Conservation (phyloP, 2,888 invertebrate species). For the Drosophila percnosoma region DNA sequence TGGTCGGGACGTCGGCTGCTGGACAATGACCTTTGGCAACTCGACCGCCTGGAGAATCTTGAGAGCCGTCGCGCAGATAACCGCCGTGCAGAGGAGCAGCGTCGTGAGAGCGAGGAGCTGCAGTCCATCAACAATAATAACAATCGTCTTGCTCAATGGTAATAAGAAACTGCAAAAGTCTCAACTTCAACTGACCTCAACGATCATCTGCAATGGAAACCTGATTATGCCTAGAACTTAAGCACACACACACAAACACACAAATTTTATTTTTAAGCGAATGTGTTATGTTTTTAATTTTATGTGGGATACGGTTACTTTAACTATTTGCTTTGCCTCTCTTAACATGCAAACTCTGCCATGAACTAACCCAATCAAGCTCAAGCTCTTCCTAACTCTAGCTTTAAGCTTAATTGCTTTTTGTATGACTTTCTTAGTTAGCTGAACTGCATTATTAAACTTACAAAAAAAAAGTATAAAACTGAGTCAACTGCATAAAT, state of each 20-base stretch:
- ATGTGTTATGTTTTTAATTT: slow-evolving; percentile 48
- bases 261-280: slow-evolving; percentile 32
- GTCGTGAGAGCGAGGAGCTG: slow-evolving; percentile 46
- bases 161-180: slow-evolving; percentile 11
- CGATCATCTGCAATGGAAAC: slow-evolving; percentile 42
- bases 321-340: slow-evolving; percentile 21
- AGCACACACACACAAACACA: slow-evolving; percentile 17
- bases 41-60: slow-evolving; percentile 63
- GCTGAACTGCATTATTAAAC: slow-evolving; percentile 58
- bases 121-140: slow-evolving; percentile 44
- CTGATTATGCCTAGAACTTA: slow-evolving; percentile 56
- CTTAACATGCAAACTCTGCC: slow-evolving; percentile 35
- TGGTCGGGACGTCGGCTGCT: slow-evolving; percentile 58
- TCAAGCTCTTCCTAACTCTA: slow-evolving; percentile 55
- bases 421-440: slow-evolving; percentile 57
- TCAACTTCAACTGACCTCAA: slow-evolving; percentile 57
- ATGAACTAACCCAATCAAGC: slow-evolving; percentile 53
- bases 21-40: slow-evolving; percentile 66
- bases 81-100: slow-evolving; percentile 28
- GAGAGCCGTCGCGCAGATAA: slow-evolving; percentile 30
- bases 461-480: slow-evolving; percentile 27
- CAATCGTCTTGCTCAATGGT: slow-evolving; percentile 61
- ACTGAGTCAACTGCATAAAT: slow-evolving; percentile 21
- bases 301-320: slow-evolving; percentile 52
- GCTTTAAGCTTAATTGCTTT: slow-evolving; percentile 61